Evolutionary conservation across 2,113 vertebrate species (phyloP).

Genomic region (Eurypyga helias): DNA sequence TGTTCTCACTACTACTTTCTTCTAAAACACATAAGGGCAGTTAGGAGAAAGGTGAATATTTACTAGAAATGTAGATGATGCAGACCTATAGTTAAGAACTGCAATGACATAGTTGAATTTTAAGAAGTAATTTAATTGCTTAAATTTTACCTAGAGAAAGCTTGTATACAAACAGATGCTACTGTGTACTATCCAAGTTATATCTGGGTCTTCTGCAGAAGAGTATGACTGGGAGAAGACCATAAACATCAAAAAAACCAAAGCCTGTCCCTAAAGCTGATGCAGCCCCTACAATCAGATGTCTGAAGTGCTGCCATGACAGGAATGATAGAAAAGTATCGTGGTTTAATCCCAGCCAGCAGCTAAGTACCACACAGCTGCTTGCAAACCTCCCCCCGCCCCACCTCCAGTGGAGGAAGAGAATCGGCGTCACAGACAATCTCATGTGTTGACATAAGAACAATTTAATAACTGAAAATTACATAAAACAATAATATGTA

Average conservation of each 20-base stretch:
- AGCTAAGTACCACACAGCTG: too few relatives aligned
- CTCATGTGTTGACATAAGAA: too few relatives aligned
- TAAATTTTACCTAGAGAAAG: not conserved
- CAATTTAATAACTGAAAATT: too few relatives aligned
- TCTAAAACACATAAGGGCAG: not conserved
- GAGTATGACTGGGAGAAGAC: not conserved
- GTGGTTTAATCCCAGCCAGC: too few relatives aligned
- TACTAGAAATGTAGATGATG: not conserved
- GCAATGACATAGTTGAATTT: not conserved
- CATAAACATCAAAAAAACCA: not conserved
- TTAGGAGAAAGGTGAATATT: not conserved
- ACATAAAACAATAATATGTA: too few relatives aligned
- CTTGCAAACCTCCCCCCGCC: too few relatives aligned
- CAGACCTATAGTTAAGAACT: not conserved
- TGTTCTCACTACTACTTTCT: not conserved
- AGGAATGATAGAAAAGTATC: not conserved
- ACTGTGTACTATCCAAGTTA: not conserved
- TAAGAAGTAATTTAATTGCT: not conserved
- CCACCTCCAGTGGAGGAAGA: too few relatives aligned
- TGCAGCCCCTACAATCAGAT: not conserved
- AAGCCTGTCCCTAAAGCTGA: not conserved
- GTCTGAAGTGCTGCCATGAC: not conserved
- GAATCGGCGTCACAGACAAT: too few relatives aligned
- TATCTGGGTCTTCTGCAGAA: not conserved
- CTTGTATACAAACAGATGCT: not conserved